These are phyloP conservation scores for Ailuropoda melanoleuca DNA, from an alignment of 2,113 vertebrate species.

Conservation along the genomic window DNA sequence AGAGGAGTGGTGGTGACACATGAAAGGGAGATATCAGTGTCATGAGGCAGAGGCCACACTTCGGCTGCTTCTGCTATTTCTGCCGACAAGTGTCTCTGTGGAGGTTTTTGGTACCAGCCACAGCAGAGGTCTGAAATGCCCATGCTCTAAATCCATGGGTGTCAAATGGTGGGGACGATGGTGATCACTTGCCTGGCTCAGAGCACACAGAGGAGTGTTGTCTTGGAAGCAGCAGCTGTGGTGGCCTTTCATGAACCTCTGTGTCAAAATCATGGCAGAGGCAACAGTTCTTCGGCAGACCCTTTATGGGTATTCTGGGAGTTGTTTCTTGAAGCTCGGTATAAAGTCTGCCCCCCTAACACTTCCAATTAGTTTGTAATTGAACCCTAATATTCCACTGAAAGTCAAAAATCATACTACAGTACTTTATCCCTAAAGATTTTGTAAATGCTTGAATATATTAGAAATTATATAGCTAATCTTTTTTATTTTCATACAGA, in stretches of 20 bases:
- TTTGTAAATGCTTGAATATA: background rate
- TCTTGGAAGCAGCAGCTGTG: background rate
- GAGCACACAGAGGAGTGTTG: background rate
- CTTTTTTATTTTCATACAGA: background rate
- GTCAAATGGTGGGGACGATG: background rate
- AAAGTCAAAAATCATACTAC: background rate
- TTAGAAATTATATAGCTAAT: background rate
- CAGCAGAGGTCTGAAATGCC: background rate
- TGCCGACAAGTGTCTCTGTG: background rate
- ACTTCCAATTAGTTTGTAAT: background rate
- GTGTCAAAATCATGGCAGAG: background rate
- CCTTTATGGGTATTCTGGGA: background rate
- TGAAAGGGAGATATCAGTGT: background rate
- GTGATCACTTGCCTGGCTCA: background rate
- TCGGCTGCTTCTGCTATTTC: background rate
- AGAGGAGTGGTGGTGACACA: rapidly evolving
- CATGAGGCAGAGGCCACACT: too few species aligned
- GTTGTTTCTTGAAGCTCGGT: background rate
- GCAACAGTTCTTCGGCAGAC: background rate
- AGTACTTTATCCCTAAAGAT: background rate
- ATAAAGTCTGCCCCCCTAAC: background rate
- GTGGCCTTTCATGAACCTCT: rapidly evolving
- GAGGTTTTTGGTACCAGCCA: background rate
- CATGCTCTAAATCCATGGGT: background rate
- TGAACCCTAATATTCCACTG: background rate